Evolutionary conservation across 2,888 invertebrate species (phyloP).

Genomic region (Reticulitermes lucifugus): DNA sequence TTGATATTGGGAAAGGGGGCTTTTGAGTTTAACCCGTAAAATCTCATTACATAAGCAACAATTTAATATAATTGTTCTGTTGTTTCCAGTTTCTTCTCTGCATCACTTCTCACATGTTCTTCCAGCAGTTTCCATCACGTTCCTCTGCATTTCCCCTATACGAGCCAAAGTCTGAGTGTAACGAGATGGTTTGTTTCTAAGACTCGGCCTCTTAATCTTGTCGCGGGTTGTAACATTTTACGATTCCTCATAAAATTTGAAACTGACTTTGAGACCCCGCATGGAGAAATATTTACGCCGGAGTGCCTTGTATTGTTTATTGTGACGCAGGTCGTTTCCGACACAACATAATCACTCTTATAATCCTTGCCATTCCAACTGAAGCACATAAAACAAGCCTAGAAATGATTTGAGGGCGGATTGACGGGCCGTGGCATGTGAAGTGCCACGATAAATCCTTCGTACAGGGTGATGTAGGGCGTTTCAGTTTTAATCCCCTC

Average conservation of each 20-base stretch:
- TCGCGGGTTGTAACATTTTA: conserved; percentile 8
- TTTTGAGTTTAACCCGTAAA: too few relatives aligned
- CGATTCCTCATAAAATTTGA: conserved; percentile 3
- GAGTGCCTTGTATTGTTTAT: conserved; percentile 16
- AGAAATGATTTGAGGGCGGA: background rate
- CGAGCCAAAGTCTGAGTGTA: too few relatives aligned
- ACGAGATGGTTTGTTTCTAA: background rate
- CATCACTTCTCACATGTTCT: too few relatives aligned
- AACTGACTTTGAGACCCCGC: conserved; percentile 4
- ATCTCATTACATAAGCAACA: too few relatives aligned
- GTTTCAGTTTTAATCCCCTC: conserved; percentile 9
- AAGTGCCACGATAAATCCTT: background rate
- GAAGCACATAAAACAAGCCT: conserved; percentile 7
- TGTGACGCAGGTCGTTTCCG: background rate
- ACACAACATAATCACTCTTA: conserved; percentile 14
- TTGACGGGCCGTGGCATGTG: background rate
- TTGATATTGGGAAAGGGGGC: too few relatives aligned
- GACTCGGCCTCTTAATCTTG: background rate
- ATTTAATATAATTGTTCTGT: too few relatives aligned
- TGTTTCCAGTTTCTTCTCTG: too few relatives aligned
- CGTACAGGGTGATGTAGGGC: background rate
- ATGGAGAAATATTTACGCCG: conserved; percentile 5
- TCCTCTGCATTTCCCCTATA: too few relatives aligned
- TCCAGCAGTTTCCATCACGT: too few relatives aligned
- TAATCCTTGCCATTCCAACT: background rate